Percentiles rank a stretch among this genome's conserved stretches.
phyloP scores from a whole-genome alignment of 2,888 invertebrate genomes.

The Yponomeuta evonymella region DNA sequence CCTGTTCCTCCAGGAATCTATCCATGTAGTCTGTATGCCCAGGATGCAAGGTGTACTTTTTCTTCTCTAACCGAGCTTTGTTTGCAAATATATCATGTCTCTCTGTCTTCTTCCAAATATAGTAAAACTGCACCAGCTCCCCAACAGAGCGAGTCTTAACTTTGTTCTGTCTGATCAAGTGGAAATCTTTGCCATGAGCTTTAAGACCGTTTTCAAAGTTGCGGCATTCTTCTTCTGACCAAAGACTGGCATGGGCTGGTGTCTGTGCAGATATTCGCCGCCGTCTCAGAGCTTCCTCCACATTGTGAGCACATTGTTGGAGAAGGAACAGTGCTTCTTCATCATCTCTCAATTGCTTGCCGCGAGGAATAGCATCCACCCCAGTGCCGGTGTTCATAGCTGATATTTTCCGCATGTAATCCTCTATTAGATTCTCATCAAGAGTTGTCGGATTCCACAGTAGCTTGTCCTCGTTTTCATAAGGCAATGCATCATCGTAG shows the following conservation, averaged over 20 bases:
- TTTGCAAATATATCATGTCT: constrained; percentile 95
- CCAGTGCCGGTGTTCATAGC: constrained; percentile 63
- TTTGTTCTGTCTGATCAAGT: constrained; percentile 94
- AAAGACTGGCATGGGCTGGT: constrained; percentile 85
- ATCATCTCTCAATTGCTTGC: constrained; percentile 88
- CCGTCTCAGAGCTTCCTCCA: constrained; percentile 93
- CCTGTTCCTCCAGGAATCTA: constrained; percentile 91
- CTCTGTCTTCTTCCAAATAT: constrained; percentile 99
- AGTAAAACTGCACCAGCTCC: constrained; percentile 97
- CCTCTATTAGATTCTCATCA: constrained; percentile 83
- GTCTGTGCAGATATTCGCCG: constrained; percentile 83
- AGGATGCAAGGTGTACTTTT: constrained; percentile 93
- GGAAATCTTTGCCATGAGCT: constrained; percentile 96
- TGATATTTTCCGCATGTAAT: constrained; percentile 82
- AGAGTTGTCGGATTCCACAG: constrained; percentile 93
- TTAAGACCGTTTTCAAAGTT: constrained; percentile 97
- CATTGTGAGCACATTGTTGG: constrained; percentile 95
- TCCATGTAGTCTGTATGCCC: constrained; percentile 97
- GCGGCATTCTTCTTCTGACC: constrained; percentile 98
- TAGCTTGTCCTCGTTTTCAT: constrained; percentile 96
- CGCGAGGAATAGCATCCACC: constrained; percentile 78
- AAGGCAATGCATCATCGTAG: constrained; percentile 95
- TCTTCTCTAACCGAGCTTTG: constrained; percentile 92
- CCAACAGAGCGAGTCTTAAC: constrained; percentile 96
- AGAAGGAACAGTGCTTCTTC: constrained; percentile 93